These are phyloP conservation scores for Drosophila nr. fundita DNA, from an alignment of 2,888 invertebrate genomes.

Conservation along the genomic window DNA sequence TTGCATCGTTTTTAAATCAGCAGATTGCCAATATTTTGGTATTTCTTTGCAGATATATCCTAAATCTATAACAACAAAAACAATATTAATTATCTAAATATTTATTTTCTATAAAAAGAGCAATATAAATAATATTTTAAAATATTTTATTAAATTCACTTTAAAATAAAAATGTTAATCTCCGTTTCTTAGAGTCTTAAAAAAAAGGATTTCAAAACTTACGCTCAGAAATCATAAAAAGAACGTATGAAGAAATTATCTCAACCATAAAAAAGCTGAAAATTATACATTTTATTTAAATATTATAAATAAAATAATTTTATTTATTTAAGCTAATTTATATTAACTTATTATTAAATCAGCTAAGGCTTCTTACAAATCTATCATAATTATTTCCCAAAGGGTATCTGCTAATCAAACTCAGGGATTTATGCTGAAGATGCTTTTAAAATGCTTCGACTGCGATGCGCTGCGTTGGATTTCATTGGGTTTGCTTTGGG, in stretches of 20 bases:
- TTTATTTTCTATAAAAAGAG: not conserved
- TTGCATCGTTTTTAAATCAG: not conserved
- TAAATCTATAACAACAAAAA: too few species aligned
- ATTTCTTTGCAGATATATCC: not conserved
- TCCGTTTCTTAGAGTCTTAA: not conserved
- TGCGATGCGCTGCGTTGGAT: conserved; percentile 23
- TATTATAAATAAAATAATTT: not conserved
- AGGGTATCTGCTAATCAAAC: conserved; percentile 33
- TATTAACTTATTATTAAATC: too few species aligned
- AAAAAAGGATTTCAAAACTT: not conserved
- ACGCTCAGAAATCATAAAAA: not conserved
- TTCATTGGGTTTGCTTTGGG: conserved; percentile 7
- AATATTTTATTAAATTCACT: not conserved
- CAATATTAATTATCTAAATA: too few species aligned
- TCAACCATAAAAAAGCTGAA: not conserved
- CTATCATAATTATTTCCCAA: not conserved
- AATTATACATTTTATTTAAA: not conserved
- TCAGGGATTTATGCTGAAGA: conserved; percentile 69
- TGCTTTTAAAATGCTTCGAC: conserved; percentile 68
- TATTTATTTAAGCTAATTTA: not conserved
- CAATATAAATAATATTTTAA: not conserved
- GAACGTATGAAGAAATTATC: rapidly evolving
- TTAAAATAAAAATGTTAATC: not conserved
- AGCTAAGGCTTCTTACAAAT: not conserved
- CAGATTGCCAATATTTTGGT: not conserved